Evolutionary conservation across 2,888 invertebrate species (phyloP), one percentile per base, ranked within the genome.

Genomic region (Apeira syringaria): DNA sequence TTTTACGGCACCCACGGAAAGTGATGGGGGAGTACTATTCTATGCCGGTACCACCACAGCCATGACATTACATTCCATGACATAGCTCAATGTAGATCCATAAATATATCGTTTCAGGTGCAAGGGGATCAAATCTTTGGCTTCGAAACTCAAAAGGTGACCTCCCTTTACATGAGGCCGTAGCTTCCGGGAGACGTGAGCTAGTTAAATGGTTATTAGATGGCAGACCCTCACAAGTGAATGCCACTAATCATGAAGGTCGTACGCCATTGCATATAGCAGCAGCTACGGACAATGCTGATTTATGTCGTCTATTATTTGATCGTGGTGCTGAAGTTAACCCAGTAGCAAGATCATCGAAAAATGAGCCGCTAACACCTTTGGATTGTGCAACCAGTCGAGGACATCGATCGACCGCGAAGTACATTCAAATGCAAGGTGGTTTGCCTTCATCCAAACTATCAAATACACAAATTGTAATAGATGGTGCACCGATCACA

Each of bases 161-260:
- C 76, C 92, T 98, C 40, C 98, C 99, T 0, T 90, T 99, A 12
- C 99, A 99, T 74, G 99, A 99, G 83, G 99, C 99, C 0, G 96
- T 98, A 0, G 94, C 96, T 26, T 97, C 98, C 0, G 98, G 98
- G 0, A 91, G 98, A 49, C 93, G 96, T 52, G 97, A 97, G 65
- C 78, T 98, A 45, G 95, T 98, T 0, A 93, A 95, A 62, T 98
- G 98, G 98, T 84, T 99, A 27, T 87, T 98, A 40, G 93, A 94
- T 34, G 94, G 96, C 61, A 92, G 96, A 48, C 95, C 97, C 1
- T 95, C 96, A 61, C 95, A 94, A 64, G 94, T 97, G 32, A 98
- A 94, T 80, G 96, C 94, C 30, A 94, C 96, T 2, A 99, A 99
- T 72, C 96, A 96, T 61, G 98, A 98, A 70, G 99, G 99, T 0